Base-by-base conservation (phyloP, 2,797 vertebrate genomes). In the Zonotrichia albicollis region DNA sequence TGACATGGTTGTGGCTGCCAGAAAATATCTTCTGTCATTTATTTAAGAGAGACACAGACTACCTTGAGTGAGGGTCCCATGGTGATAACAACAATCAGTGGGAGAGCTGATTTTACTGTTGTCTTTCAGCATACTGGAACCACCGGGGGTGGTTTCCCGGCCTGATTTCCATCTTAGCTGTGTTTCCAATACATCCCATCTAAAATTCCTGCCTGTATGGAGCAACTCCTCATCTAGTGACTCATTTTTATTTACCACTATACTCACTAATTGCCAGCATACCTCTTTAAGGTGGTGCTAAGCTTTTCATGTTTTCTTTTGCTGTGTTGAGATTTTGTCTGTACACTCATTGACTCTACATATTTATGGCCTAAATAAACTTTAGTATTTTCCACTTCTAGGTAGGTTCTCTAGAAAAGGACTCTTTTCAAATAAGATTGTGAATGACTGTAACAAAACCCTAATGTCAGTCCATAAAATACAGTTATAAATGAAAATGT, bases 1-100 rank as follows among this genome's bases (percentile, higher is more conserved):
- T 70, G 8, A 8, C 0, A 0, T 4, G 14, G 25, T 38, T 81
- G 8, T 46, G 10, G 11, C 43, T n/a, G 25, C 54, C 55, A 27
- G 34, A 34, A 89, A 50, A 30, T 22, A 32, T 38, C 60, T 72
- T 79, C 15, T 66, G 17, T 53, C 40, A 30, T 70, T 79, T 17
- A 54, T 74, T 76, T 19, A 43, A 26, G 43, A 75, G 67, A 16
- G 32, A n/a, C 3, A 7, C 14, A 51, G 21, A 7, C 13, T 34
- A 2, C 13, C 20, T 18, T 7, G 34, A 27, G 8, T 58, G 30
- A 66, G 30, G 22, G 50, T 51, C 27, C 20, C n/a, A 12, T 8
- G 8, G 30, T 84, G 29, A 27, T 38, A 29, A 10, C 11, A 72
- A 8, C 11, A 45, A 16, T 14, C 12, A 29, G 10, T 8, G 9